phyloP scores from a whole-genome alignment of 2,888 invertebrate genomes.

The Pterostichus niger region DNA sequence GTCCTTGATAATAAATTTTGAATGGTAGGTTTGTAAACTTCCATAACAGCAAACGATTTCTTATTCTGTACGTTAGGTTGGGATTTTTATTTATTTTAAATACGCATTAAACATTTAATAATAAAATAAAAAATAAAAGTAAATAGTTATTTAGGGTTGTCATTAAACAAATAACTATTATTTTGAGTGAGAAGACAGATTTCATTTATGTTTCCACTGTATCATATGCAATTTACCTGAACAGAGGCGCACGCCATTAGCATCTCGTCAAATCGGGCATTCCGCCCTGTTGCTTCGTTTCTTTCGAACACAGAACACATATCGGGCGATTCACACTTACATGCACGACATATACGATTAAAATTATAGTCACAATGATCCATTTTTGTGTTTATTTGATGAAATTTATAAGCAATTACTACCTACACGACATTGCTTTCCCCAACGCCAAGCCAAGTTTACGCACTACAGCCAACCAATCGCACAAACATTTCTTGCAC shows the following conservation, averaged over 20 bases:
- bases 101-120: slow-evolving; percentile 18
- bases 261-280: slow-evolving; percentile 78
- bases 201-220: slow-evolving; percentile 59
- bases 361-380: slow-evolving; percentile 73
- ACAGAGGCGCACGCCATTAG: slow-evolving; percentile 77
- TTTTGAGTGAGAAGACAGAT: slow-evolving; percentile 55
- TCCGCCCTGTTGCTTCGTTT: slow-evolving; percentile 72
- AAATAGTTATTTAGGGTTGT: background rate
- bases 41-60: slow-evolving; percentile 42
- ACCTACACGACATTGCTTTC: slow-evolving; percentile 67
- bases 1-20: slow-evolving; percentile 55
- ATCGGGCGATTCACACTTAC: slow-evolving; percentile 73
- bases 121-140: slow-evolving; percentile 1
- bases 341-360: slow-evolving; percentile 75
- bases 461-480: slow-evolving; percentile 66
- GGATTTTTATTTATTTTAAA: slow-evolving; percentile 44
- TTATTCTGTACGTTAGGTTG: slow-evolving; percentile 30
- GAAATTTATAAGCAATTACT: slow-evolving; percentile 63
- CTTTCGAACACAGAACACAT: slow-evolving; percentile 75
- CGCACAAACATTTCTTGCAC: slow-evolving; percentile 59
- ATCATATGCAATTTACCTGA: slow-evolving; percentile 73
- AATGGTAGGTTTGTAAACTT: slow-evolving; percentile 43
- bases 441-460: slow-evolving; percentile 66
- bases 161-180: slow-evolving; percentile 38
- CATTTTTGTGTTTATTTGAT: slow-evolving; percentile 71